Base-by-base conservation (phyloP, 2,797 vertebrate genomes). In the Cyclura pinguis region DNA sequence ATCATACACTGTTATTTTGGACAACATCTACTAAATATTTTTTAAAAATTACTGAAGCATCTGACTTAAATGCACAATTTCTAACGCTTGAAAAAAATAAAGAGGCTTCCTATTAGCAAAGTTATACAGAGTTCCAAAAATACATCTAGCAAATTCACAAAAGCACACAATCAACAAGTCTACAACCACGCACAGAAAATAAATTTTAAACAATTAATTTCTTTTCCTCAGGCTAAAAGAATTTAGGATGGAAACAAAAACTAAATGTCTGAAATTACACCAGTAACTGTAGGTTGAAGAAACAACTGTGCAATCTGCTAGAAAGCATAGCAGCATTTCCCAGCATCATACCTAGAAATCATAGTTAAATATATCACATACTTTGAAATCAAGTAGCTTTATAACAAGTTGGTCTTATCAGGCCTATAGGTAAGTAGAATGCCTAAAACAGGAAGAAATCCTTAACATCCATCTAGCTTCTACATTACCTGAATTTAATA, bases 101-200 rank as follows among this genome's bases (percentile, higher is more conserved):
- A 72, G 57, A 47, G 42, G n/a, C 32, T 73, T 73, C 35, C 47
- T 76, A 88, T 8, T 10, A 62, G 12, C 86, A 50, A 50, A 42
- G 55, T 16, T 59, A 92, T 84, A 22, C 8, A 80, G 42, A 86
- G 20, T 6, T 57, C 50, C 91, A 92, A 95, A 94, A 93, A 91
- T 81, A 93, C n/a, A 0, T 6, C 24, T 35, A 88, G 84, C 84
- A 89, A 86, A 90, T 42, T 80, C 86, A 84, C 0, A 0, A 91
- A 93, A 91, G 27, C 50, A 90, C 84, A 69, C 7, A 85, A 85
- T 47, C 10, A 52, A 27, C 18, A 92, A 73, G 88, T 2, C 1
- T 50, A 83, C 0, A 90, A 47, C 0, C 1, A 76, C 86, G 82
- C 12, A 92, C 88, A 14, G 38, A 1, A 35, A 4, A 16, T 67